Evolutionary conservation across 2,888 invertebrate species (phyloP), one percentile per base, ranked within the genome.

Genomic region (Spodoptera littoralis): DNA sequence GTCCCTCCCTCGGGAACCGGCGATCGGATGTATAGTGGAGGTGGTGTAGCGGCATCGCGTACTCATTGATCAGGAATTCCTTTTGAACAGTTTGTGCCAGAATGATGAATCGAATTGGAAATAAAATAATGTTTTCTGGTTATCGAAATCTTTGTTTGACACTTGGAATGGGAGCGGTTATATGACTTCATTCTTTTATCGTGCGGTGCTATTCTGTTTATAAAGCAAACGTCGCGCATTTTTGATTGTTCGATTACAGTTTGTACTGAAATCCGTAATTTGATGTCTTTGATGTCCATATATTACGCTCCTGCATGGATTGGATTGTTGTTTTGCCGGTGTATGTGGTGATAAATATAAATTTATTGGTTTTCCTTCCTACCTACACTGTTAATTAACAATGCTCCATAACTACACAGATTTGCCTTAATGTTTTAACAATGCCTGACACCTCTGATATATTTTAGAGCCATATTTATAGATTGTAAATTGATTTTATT

Each of bases 121-220:
- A 36, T 36, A 8, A 36, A 36, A 66, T 70, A 60, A 61, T 60
- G 44, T 61, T 70, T 65, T 69, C 70, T 60, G 50, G 62, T 78
- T 87, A 88, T 85, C 88, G 85, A 88, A 77, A 85, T 83, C 76
- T 63, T 65, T 72, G 71, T 76, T 74, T 63, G 79, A 77, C 71
- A 62, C 60, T 69, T 58, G 60, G 75, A 78, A 77, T 81, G 84
- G 85, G 85, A 86, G 84, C 81, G 85, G 81, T 80, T 73, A 82
- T 79, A 85, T 88, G 86, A 87, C 83, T 89, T 88, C 84, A 88
- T 87, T 77, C 69, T 66, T 79, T 73, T 74, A 64, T 48, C 45
- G 44, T 47, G 45, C 51, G 41, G 30, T 52, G 47, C 55, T 54
- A 24, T 48, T 65, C 57, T 46, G 50, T 70, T 22, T 63, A 18